Conservation (phyloP, 1,140 invertebrate genomes). For the Lepidurus apus region DNA sequence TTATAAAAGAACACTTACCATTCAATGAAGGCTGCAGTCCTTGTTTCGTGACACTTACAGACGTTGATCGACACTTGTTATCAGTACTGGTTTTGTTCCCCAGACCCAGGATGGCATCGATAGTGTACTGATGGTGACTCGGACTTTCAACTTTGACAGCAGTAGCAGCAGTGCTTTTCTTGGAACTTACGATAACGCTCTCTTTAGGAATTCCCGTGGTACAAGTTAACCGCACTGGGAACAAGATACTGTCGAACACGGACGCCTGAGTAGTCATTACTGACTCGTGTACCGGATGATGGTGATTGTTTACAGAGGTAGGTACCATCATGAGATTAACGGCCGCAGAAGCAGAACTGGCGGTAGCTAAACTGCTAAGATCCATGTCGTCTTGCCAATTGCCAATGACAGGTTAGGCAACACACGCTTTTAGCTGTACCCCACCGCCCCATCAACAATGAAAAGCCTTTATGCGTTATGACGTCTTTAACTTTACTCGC, state of each 20-base stretch:
- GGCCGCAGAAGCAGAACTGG: background rate
- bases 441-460: background rate
- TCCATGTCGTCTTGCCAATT: slow-evolving; percentile 4
- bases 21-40: background rate
- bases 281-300: background rate
- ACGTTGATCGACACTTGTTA: background rate
- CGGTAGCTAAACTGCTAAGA: background rate
- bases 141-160: background rate
- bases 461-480: background rate
- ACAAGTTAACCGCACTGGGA: background rate
- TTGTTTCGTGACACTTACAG: background rate
- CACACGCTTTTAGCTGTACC: background rate
- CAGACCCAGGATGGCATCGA: slow-evolving; percentile 33
- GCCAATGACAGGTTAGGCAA: slow-evolving; percentile 7
- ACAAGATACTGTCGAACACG: background rate
- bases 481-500: background rate
- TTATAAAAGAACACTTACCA: background rate
- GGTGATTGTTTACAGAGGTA: background rate
- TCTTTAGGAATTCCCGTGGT: background rate
- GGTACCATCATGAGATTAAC: background rate
- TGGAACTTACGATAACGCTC: background rate
- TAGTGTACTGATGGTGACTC: slow-evolving; percentile 28
- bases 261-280: background rate
- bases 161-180: background rate
- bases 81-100: slow-evolving; percentile 23